Conservation (phyloP, 2,888 invertebrate genomes). For the Scaptomyza cyrtandrae region DNA sequence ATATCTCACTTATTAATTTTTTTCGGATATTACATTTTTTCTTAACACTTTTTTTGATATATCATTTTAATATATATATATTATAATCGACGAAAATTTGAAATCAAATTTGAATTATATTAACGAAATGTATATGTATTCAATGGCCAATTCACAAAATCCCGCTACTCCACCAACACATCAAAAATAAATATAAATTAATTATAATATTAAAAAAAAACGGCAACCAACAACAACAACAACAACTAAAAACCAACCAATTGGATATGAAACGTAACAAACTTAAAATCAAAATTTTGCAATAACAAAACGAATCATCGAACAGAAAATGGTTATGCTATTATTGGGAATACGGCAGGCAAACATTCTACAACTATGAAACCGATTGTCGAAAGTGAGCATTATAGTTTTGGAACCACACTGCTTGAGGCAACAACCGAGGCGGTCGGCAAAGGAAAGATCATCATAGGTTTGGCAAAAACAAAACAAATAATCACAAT, state of each 20-base stretch:
- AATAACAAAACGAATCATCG: slow-evolving; percentile 33
- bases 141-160: slow-evolving; percentile 59
- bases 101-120: slow-evolving; percentile 38
- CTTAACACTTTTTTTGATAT: slow-evolving; percentile 44
- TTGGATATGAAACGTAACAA: slow-evolving; percentile 43
- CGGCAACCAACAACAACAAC: slow-evolving; percentile 23
- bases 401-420: slow-evolving; percentile 69
- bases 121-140: slow-evolving; percentile 46
- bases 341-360: slow-evolving; percentile 59
- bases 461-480: slow-evolving; percentile 86
- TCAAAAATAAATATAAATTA: slow-evolving; percentile 30
- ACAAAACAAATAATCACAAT: slow-evolving; percentile 53
- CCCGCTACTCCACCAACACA: slow-evolving; percentile 49
- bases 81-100: slow-evolving; percentile 37
- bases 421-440: slow-evolving; percentile 58
- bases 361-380: slow-evolving; percentile 69
- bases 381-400: slow-evolving; percentile 81
- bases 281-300: slow-evolving; percentile 38
- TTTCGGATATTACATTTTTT: slow-evolving; percentile 43
- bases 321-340: slow-evolving; percentile 63
- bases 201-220: slow-evolving; percentile 14
- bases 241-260: slow-evolving; percentile 20
- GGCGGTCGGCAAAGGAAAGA: slow-evolving; percentile 84
- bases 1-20: slow-evolving; percentile 41
- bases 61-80: slow-evolving; percentile 3